Conservation (phyloP, 2,113 vertebrate species). For the Crotophaga sulcirostris region DNA sequence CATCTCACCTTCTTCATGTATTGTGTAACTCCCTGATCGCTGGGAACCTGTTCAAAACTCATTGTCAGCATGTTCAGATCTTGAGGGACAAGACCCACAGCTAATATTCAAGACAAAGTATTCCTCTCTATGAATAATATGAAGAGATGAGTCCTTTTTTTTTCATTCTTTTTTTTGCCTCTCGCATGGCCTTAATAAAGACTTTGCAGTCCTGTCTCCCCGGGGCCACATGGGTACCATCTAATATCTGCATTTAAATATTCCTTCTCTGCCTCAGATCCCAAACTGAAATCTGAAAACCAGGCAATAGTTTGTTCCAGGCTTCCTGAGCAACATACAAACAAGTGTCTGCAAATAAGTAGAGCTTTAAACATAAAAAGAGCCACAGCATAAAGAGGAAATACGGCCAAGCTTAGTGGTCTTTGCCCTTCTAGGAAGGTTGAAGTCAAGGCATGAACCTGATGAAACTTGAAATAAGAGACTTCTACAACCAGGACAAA, state of each 20-base stretch:
- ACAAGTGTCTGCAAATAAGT: neutral
- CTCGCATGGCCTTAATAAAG: slow-evolving; percentile 6
- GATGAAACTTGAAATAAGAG: neutral
- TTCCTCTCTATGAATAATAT: neutral
- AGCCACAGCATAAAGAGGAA: neutral
- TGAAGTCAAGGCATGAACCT: neutral
- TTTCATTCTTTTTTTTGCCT: neutral
- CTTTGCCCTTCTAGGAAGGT: neutral
- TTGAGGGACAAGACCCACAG: neutral
- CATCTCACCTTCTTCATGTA: neutral
- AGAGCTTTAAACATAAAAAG: neutral
- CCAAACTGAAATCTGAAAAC: neutral
- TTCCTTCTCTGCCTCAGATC: neutral
- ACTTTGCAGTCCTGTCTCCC: neutral
- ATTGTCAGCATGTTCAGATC: neutral
- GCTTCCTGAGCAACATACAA: neutral
- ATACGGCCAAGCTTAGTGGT: neutral
- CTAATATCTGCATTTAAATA: neutral
- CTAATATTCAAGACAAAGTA: slow-evolving; percentile 2
- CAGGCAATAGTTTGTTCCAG: neutral
- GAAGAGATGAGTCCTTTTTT: neutral
- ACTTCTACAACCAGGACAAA: neutral
- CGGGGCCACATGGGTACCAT: neutral
- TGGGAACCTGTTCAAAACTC: neutral
- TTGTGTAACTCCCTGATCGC: neutral